These are phyloP conservation scores for Brachyrhaphis roseni DNA, from an alignment of 2,797 vertebrate genomes.

Conservation along the genomic window DNA sequence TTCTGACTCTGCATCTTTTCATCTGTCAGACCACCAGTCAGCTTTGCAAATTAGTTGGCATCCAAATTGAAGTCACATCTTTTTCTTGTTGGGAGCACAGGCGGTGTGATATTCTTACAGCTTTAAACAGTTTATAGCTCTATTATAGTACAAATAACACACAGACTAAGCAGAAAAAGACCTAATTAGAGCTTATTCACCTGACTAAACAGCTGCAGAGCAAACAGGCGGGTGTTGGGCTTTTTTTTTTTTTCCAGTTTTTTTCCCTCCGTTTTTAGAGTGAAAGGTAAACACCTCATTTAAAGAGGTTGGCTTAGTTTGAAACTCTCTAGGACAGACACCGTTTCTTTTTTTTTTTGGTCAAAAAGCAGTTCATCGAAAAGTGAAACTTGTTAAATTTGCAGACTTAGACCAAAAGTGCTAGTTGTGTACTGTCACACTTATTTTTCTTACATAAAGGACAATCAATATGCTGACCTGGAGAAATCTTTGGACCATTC, in stretches of 20 bases:
- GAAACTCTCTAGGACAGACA: constrained; percentile 52
- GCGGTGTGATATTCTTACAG: constrained; percentile 10
- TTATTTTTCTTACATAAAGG: constrained; percentile 1
- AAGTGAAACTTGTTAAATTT: constrained; percentile 27
- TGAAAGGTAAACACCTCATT: constrained; percentile 59
- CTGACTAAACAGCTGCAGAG: constrained; percentile 71
- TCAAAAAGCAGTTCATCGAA: constrained; percentile 30
- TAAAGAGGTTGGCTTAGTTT: constrained; percentile 40
- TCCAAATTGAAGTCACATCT: not conserved
- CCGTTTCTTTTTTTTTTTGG: constrained; percentile 1
- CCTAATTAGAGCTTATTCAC: constrained; percentile 47
- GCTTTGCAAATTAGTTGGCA: constrained; percentile 1
- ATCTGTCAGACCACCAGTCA: constrained; percentile 7
- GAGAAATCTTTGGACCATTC: constrained; percentile 39
- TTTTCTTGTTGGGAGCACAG: not conserved
- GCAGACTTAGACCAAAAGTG: constrained; percentile 22
- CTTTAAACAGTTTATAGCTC: constrained; percentile 40
- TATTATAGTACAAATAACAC: constrained; percentile 35
- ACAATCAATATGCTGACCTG: constrained; percentile 17
- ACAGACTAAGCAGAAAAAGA: constrained; percentile 48
- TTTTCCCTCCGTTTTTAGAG: constrained; percentile 18
- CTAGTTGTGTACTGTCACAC: constrained; percentile 49
- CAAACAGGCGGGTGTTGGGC: constrained; percentile 48
- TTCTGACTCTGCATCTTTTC: constrained; percentile 17
- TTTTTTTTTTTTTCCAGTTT: constrained; percentile 8